Conservation (phyloP, 2,888 invertebrate genomes). For the Fissipunctia ypsillon region DNA sequence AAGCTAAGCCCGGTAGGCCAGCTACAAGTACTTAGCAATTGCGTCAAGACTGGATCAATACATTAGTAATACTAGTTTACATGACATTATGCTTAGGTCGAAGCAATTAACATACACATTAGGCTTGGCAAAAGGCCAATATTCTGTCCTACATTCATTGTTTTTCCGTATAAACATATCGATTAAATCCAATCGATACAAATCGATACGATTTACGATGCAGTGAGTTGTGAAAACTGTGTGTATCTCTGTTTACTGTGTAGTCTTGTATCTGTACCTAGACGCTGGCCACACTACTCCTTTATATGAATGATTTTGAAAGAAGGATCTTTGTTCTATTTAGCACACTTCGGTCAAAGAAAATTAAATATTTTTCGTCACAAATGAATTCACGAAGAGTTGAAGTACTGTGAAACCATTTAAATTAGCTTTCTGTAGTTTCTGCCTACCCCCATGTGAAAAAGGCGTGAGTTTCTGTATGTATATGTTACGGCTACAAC, state of each 20-base stretch:
- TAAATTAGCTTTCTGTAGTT: no score
- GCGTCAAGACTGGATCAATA: conserved; percentile 64
- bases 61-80: conserved; percentile 68
- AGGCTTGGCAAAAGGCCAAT: conserved; percentile 59
- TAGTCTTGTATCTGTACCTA: not conserved
- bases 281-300: not conserved
- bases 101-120: conserved; percentile 56
- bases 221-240: conserved; percentile 32
- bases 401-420: not conserved
- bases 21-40: conserved; percentile 29
- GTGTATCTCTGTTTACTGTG: not conserved
- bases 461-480: no score
- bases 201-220: conserved; percentile 43
- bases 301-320: not conserved
- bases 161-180: conserved; percentile 61
- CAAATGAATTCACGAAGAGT: no score
- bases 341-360: not conserved
- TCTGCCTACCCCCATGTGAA: no score
- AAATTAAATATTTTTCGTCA: not conserved
- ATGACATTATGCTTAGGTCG: conserved; percentile 61
- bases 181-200: conserved; percentile 57
- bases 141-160: conserved; percentile 62
- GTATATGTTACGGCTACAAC: no score
- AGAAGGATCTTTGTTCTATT: not conserved
- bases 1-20: conserved; percentile 30